Base-by-base conservation (phyloP, 2,888 invertebrate species). In the Torymus texanus region DNA sequence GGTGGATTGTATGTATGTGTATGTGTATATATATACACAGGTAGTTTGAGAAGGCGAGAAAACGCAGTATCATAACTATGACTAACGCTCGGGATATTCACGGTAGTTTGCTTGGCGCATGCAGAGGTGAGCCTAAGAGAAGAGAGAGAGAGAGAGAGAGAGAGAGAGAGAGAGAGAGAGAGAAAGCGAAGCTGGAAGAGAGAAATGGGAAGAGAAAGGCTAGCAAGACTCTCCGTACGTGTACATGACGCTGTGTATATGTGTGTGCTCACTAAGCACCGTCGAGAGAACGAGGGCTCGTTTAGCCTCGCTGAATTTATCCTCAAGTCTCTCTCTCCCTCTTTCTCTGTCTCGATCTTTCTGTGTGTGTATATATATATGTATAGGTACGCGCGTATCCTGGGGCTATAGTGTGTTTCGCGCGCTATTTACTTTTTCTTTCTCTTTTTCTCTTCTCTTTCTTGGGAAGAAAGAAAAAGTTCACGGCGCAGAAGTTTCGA, bases 261-360 rank as follows among this genome's bases (percentile, higher is more conserved):
- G 65, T 18, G 18, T 70, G 3, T 16, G 18, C 18, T 2, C 58
- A 14, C 66, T 75, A 75, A 75, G 66, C 16, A 75, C 75, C 65
- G 66, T 51, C 11, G 75, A 75, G 75, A 75, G 59, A 75, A 75
- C 16, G 67, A 75, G 75, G 59, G 67, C 58, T 59, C 59, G 58
- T 75, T 75, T 75, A 75, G 56, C 59, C 41, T 55, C 58, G 58
- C 74, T 74, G 55, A 74, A 75, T 75, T 66, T 67, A 75, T 75
- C 59, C 67, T 58, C 50, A 58, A 41, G 58, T 41, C 8, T 41
- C 41, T 41, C 41, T 41, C 41, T 41, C 29, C 4, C 41, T 41
- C 8, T 41, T 8, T 41, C 41, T 41, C 41, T 41, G 41, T 8
- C 41, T 41, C 41, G 41, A 41, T 41, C 41, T 41, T 41, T 8